Conservation (phyloP, 2,888 invertebrate species). For the Phortica magna region DNA sequence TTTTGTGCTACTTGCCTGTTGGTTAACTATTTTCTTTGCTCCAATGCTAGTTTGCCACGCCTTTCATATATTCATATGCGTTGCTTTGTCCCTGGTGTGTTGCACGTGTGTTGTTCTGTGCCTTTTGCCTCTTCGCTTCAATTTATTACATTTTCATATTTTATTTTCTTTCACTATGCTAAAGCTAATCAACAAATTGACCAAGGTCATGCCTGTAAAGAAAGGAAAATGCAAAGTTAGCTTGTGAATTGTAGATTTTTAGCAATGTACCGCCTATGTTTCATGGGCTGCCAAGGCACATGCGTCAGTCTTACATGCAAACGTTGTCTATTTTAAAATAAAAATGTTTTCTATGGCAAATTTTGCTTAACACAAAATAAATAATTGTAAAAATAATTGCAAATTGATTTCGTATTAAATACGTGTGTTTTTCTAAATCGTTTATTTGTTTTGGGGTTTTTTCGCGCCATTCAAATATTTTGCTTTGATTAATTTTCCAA, state of each 20-base stretch:
- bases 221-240: background rate
- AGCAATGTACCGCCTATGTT: too few relatives aligned
- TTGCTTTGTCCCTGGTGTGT: background rate
- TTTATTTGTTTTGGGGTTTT: background rate
- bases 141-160: background rate
- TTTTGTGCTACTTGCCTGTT: background rate
- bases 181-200: conserved; percentile 3
- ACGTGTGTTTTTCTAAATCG: background rate
- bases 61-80: too few relatives aligned
- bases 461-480: background rate
- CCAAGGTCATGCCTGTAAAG: background rate
- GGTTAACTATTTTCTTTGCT: background rate
- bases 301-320: too few relatives aligned
- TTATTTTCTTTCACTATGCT: background rate
- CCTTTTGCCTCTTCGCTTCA: background rate
- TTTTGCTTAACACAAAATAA: too few relatives aligned
- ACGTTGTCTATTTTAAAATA: too few relatives aligned
- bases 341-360: too few relatives aligned
- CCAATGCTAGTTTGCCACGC: background rate
- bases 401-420: background rate
- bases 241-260: too few relatives aligned
- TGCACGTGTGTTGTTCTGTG: background rate
- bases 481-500: background rate
- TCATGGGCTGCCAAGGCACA: too few relatives aligned
- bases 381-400: background rate